phyloP scores from a whole-genome alignment of 1,140 invertebrate species.

The Leptinotarsa lineolata region DNA sequence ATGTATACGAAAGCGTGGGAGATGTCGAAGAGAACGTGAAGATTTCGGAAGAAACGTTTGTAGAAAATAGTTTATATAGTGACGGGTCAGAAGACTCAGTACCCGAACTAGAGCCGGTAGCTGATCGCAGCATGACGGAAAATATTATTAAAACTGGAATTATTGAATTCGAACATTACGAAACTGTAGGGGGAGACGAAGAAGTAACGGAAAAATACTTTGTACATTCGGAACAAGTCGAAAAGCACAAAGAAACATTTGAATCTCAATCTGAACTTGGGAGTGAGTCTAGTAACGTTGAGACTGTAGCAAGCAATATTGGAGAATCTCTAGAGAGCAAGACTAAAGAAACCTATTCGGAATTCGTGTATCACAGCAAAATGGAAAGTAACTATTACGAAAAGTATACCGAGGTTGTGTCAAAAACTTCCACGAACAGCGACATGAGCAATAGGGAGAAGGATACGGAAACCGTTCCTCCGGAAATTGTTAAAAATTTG shows the following conservation, averaged over 20 bases:
- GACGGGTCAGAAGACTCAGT: background rate
- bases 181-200: constrained; percentile 7
- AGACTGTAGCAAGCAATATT: constrained; percentile 17
- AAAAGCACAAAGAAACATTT: background rate
- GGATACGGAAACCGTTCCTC: constrained; percentile 43
- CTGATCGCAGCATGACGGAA: background rate
- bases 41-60: background rate
- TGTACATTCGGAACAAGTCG: constrained; percentile 2
- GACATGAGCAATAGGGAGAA: constrained; percentile 37
- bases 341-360: constrained; percentile 35
- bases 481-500: constrained; percentile 47
- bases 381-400: constrained; percentile 38
- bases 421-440: constrained; percentile 30
- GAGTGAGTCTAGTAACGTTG: background rate
- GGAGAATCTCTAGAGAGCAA: constrained; percentile 26
- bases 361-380: constrained; percentile 37
- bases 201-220: background rate
- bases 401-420: constrained; percentile 39
- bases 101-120: background rate
- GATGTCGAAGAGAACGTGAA: background rate
- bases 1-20: constrained; percentile 13
- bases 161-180: constrained; percentile 11
- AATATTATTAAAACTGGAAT: background rate
- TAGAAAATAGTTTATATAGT: constrained; percentile 19
- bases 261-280: constrained; percentile 5